Base-by-base conservation (phyloP, 2,888 invertebrate genomes). In the Drosophila buzzatii region DNA sequence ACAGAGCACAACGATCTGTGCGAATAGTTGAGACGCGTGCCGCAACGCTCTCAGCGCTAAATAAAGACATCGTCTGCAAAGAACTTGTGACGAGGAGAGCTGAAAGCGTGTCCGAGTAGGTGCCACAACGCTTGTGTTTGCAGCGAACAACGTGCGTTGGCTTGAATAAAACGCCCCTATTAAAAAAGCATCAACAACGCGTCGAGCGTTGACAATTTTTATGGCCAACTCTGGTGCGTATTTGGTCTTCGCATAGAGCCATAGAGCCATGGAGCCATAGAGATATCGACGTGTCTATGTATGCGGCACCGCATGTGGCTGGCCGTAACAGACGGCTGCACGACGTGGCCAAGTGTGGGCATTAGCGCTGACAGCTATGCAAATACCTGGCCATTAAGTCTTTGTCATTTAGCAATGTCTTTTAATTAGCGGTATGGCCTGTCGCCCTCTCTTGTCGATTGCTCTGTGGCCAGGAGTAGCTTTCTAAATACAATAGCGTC, bases 341-440 rank as follows among this genome's bases (percentile, higher is more conserved):
- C 65, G 70, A 64, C 39, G 67, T 81, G 71, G 70, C 82, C 89
- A 84, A 84, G 83, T 84, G 84, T 89, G 89, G 89, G 89, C 85
- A 87, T 89, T 84, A 79, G 61, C 82, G 85, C 65, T 87, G 89
- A 89, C 88, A 87, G 82, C 88, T 87, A 85, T 85, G 84, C 84
- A 89, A 85, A 85, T 85, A 88, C 69, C 66, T 81, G 76, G 76
- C 90, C 90, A 85, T 85, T 85, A 85, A 84, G 85, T 84, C 88
- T 88, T 89, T 85, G 90, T 76, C 84, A 89, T 79, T 85, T 89
- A 84, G 90, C 85, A 81, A 84, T 84, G 85, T 87, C 90, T 87
- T 89, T 87, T 85, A 85, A 85, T 85, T 85, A 85, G 79, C 82
- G 73, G 57, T 68, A 47, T 70, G 80, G 69, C 73, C 80, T 59